Evolutionary conservation across 2,888 invertebrate species (phyloP), one percentile per base, ranked within the genome.

Genomic region (Tyria jacobaeae): DNA sequence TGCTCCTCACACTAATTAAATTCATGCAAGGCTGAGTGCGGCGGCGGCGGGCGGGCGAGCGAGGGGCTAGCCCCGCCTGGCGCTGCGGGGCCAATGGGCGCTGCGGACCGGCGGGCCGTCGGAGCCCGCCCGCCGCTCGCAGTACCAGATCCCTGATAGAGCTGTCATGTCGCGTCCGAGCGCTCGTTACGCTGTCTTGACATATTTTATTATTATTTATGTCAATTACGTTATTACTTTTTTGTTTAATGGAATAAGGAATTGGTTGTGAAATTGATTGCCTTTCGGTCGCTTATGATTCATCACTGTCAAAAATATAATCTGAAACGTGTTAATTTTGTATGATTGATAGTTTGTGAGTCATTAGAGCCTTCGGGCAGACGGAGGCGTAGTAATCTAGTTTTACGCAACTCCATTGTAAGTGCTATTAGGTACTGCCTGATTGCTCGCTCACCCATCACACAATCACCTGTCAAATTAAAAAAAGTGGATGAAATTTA

Each of bases 171-270:
- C 92, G 91, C 87, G 89, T 90, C 91, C 90, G 88, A 87, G 82
- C 88, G 89, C 84, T 90, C 91, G 92, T 90, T 92, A 91, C 91
- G 90, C 88, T 85, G 90, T 89, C 91, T 89, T 90, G 92, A 92
- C 93, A 92, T 90, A 91, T 93, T 91, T 93, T 94, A 94, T 93
- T 92, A 93, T 94, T 94, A 93, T 94, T 93, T 94, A 94, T 93
- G 93, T 93, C 94, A 94, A 94, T 93, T 94, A 92, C 89, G 88
- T 92, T 93, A 92, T 93, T 93, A 90, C 92, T 91, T 92, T 92
- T 93, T 92, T 91, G 90, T 92, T 92, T 94, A 93, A 92, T 93
- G 92, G 89, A 93, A 92, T 92, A 92, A 92, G 92, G 92, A 89
- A 92, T 92, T 87, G 90, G 83, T 91, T 88, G 92, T 91, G 91